These are phyloP conservation scores for Drepana falcataria DNA, from an alignment of 2,888 invertebrate genomes.

Conservation along the genomic window DNA sequence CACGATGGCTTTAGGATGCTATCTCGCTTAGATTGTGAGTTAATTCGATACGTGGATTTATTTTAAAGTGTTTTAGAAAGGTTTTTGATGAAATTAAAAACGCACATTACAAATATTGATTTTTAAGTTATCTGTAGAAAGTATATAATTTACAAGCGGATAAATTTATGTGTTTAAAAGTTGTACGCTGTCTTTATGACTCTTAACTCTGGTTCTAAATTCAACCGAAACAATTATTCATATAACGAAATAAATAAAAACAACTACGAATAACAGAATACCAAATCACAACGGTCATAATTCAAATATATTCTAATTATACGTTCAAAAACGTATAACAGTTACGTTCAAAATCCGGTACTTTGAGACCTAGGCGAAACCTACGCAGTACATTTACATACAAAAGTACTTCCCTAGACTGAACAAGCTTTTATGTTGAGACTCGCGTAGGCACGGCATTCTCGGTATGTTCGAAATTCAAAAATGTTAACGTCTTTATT, in stretches of 20 bases:
- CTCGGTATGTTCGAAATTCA: slow-evolving; percentile 24
- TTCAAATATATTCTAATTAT: slow-evolving; percentile 18
- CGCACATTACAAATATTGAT: too few species aligned
- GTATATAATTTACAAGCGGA: too few species aligned
- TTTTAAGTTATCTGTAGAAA: too few species aligned
- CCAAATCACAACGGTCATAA: slow-evolving; percentile 6
- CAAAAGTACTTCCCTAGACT: slow-evolving; percentile 69
- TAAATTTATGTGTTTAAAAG: too few species aligned
- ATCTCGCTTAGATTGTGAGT: slow-evolving; percentile 29
- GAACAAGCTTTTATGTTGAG: slow-evolving; percentile 51
- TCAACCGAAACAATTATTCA: too few species aligned
- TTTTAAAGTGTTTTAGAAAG: background rate
- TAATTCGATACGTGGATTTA: slow-evolving; percentile 13
- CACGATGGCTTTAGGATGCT: slow-evolving; percentile 30
- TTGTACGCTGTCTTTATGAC: too few species aligned
- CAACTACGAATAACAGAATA: slow-evolving; percentile 1
- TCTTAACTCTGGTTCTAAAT: too few species aligned
- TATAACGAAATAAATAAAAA: slow-evolving; percentile 1
- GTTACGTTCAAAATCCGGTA: slow-evolving; percentile 39
- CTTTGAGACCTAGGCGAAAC: slow-evolving; percentile 40
- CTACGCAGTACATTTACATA: slow-evolving; percentile 75
- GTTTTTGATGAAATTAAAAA: too few species aligned
- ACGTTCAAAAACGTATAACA: slow-evolving; percentile 19
- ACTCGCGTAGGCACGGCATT: slow-evolving; percentile 66
- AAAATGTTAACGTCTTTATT: slow-evolving; percentile 3